These are phyloP conservation scores for Hydrolagus affinis DNA, from an alignment of 2,113 vertebrate species.

Conservation along the genomic window DNA sequence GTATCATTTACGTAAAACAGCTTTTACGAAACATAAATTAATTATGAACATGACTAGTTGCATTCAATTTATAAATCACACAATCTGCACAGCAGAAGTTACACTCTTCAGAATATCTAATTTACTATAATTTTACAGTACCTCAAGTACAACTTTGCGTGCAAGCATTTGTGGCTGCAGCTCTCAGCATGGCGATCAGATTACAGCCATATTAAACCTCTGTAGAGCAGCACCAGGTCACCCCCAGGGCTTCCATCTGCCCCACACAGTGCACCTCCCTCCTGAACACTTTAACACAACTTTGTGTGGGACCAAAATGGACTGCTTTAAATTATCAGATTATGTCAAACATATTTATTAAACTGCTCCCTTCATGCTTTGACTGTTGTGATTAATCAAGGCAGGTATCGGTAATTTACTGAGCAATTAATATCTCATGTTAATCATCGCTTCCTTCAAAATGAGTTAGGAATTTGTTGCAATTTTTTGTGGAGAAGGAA, in stretches of 20 bases:
- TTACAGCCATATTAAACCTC: conserved; percentile 46
- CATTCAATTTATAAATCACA: background rate
- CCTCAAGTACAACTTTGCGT: conserved; percentile 36
- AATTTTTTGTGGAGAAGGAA: background rate
- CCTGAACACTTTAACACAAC: background rate
- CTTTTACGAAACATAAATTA: background rate
- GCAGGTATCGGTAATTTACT: background rate
- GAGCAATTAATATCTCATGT: background rate
- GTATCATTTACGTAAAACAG: background rate
- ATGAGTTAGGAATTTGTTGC: background rate
- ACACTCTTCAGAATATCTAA: background rate
- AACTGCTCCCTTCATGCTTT: conserved; percentile 1
- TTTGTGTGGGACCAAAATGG: conserved; percentile 32
- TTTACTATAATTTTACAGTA: background rate
- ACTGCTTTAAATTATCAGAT: conserved; percentile 2
- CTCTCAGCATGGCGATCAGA: conserved; percentile 50
- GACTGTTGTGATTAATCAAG: conserved; percentile 16
- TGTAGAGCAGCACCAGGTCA: conserved; percentile 53
- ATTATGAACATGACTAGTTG: background rate
- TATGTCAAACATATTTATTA: conserved; percentile 20
- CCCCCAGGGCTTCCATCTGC: conserved; percentile 39
- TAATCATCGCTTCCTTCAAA: conserved; percentile 11
- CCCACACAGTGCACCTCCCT: conserved; percentile 49
- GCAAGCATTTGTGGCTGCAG: conserved; percentile 41
- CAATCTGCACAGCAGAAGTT: background rate